Evolutionary conservation across 2,113 vertebrate species (phyloP), one percentile per base, ranked within the genome.

Genomic region (Asarcornis scutulata): DNA sequence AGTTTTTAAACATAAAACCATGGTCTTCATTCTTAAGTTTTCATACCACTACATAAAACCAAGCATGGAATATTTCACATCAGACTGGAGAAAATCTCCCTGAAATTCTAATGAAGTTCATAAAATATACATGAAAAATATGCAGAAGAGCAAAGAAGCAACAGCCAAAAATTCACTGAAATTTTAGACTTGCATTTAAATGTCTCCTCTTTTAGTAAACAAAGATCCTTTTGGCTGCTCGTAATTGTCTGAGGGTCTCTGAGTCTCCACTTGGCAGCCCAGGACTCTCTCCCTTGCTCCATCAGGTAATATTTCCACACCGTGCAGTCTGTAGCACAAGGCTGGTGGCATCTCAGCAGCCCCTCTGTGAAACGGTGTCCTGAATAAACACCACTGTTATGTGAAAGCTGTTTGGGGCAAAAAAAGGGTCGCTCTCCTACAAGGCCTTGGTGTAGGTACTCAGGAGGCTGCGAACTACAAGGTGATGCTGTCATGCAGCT

Each of bases 271-370:
- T 27, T 7, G n/a, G 1, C 31, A 36, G 21, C 83, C 32, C 46
- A 31, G 34, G 22, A 12, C 42, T 36, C 20, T n/a, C 21, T 25
- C 20, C 56, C 44, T 17, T 17, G 1, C 14, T 9, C 36, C 27
- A 0, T 1, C 4, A 7, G 16, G 0, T 0, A 14, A 8, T 0
- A 0, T 7, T 46, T 23, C 69, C 7, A 2, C 17, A 31, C 77
- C 29, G 34, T 8, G 48, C 8, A 20, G 36, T 15, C 14, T 6
- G 64, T 5, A 29, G 78, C 53, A 11, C 59, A 3, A 27, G 46
- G 40, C 17, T 73, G 34, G 29, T 34, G 72, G 14, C 38, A 29
- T 32, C n/a, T 72, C 44, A 32, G 34, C 13, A 68, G 48, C 32
- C 18, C 27, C n/a, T 18, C 5, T 1, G 0, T 7, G 48, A 42